Conservation (phyloP, 1,140 invertebrate genomes). For the Bacillus rossius region DNA sequence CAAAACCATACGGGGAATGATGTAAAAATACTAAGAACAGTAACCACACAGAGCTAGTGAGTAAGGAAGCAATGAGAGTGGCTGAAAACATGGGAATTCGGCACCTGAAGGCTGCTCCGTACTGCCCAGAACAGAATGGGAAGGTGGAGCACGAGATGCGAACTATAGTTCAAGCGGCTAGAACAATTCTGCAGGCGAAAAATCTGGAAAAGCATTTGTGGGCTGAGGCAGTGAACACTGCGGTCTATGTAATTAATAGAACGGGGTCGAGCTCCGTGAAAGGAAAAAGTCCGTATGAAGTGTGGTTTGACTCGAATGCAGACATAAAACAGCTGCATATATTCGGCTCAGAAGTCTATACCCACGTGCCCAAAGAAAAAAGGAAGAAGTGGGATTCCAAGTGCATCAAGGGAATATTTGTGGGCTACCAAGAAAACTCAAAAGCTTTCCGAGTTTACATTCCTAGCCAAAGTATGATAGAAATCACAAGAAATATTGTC, state of each 20-base stretch:
- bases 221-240: too few species aligned
- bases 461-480: too few species aligned
- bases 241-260: too few species aligned
- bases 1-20: slow-evolving; percentile 11
- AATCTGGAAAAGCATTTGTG: too few species aligned
- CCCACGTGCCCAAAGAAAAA: slow-evolving; percentile 32
- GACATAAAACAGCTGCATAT: slow-evolving; percentile 8
- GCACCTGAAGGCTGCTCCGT: slow-evolving; percentile 19
- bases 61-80: slow-evolving; percentile 23
- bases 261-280: too few species aligned
- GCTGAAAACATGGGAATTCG: slow-evolving; percentile 18
- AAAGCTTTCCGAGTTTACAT: too few species aligned
- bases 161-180: slow-evolving; percentile 30
- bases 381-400: slow-evolving; percentile 36
- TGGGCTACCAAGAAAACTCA: too few species aligned
- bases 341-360: slow-evolving; percentile 39
- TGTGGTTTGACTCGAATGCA: too few species aligned
- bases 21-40: slow-evolving; percentile 24
- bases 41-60: slow-evolving; percentile 38
- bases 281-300: too few species aligned
- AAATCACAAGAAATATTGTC: too few species aligned
- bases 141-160: slow-evolving; percentile 22
- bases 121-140: slow-evolving; percentile 41
- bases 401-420: background rate
- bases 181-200: slow-evolving; percentile 19